Conservation (phyloP, 2,797 vertebrate species). For the Salarias fasciatus region DNA sequence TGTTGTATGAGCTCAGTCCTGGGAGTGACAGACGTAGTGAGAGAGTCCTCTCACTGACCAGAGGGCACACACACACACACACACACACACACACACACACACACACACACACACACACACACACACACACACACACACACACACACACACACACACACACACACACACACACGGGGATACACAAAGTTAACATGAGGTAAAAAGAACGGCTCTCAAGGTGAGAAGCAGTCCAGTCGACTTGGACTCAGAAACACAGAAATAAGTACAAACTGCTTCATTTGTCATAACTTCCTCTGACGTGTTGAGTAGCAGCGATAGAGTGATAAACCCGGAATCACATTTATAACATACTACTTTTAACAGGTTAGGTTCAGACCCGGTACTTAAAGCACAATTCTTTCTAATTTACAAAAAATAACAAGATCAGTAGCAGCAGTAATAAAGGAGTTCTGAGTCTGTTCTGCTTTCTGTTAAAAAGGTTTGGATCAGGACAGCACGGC, state of each 20-base stretch:
- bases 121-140: conserved; percentile 16
- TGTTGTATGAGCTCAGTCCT: conserved; percentile 56
- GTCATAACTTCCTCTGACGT: conserved; percentile 26
- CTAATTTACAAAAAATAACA: no score
- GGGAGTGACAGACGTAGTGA: conserved; percentile 54
- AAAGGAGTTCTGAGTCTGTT: no score
- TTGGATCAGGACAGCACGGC: no score
- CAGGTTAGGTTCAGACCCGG: no score
- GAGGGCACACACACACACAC: conserved; percentile 30
- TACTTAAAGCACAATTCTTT: no score
- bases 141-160: conserved; percentile 20
- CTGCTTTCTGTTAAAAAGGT: no score
- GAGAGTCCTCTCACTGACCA: conserved; percentile 48
- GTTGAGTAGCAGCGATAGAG: conserved; percentile 16
- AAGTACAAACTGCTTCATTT: conserved; percentile 27
- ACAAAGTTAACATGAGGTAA: conserved; percentile 25
- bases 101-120: conserved; percentile 28
- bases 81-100: conserved; percentile 15
- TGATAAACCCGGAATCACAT: conserved; percentile 8
- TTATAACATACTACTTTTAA: background rate
- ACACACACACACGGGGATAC: conserved; percentile 13
- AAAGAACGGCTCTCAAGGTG: conserved; percentile 40
- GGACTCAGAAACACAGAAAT: background rate
- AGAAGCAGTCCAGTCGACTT: conserved; percentile 22
- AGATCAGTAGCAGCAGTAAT: no score